These are phyloP conservation scores for Pipistrellus nathusii DNA, from an alignment of 2,797 vertebrate species.

Conservation along the genomic window DNA sequence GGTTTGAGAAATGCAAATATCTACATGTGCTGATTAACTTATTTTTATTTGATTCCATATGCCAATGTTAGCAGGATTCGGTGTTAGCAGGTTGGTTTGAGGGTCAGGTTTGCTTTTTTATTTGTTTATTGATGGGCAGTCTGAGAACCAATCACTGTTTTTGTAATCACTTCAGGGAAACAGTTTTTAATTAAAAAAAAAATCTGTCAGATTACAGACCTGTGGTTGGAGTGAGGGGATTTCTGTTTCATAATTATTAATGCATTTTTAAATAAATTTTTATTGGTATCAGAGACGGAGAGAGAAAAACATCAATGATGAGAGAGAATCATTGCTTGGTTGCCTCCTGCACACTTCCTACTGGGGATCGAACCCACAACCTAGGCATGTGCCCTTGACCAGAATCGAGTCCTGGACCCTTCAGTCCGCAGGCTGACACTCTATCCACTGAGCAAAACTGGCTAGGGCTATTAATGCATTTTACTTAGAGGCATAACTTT, in stretches of 20 bases:
- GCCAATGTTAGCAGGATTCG: neutral
- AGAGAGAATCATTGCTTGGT: too few relatives aligned
- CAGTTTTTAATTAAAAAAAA: neutral
- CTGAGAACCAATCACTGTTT: neutral
- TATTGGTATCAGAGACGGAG: too few relatives aligned
- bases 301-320: too few relatives aligned
- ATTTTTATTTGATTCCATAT: neutral
- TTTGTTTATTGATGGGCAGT: neutral
- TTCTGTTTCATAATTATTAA: constrained; percentile 1
- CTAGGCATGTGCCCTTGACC: too few relatives aligned
- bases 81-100: neutral
- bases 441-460: too few relatives aligned
- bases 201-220: constrained; percentile 10
- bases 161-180: neutral
- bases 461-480: neutral
- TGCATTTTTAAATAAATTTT: neutral
- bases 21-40: neutral
- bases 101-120: neutral
- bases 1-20: neutral
- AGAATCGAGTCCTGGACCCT: too few relatives aligned
- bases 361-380: too few relatives aligned
- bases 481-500: neutral
- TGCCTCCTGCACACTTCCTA: too few relatives aligned
- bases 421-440: too few relatives aligned
- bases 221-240: neutral